Percentiles rank a stretch among this genome's conserved stretches.
Evolutionary conservation across 1,140 invertebrate genomes (phyloP).

Genomic region (Caligus rogercresseyi): DNA sequence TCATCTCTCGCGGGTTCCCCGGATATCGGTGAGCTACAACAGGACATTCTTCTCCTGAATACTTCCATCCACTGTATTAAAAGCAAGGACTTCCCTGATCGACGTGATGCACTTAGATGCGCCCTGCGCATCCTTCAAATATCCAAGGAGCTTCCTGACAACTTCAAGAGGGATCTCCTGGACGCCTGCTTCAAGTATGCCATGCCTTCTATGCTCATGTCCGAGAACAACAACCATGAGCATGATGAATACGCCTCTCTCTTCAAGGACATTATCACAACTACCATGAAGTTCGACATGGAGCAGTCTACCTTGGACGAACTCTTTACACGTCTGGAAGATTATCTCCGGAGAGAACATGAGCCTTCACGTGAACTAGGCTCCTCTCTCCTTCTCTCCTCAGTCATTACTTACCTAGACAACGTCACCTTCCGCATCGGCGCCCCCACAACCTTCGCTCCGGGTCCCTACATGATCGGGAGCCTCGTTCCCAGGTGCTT

Average conservation of each 20-base stretch:
- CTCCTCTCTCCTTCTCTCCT: background rate
- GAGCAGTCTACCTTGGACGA: conserved; percentile 18
- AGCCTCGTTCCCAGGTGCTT: conserved; percentile 15
- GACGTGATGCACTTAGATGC: background rate
- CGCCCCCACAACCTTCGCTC: conserved; percentile 7
- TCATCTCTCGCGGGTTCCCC: background rate
- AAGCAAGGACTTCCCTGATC: background rate
- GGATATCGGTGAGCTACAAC: background rate
- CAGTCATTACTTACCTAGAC: conserved; percentile 2
- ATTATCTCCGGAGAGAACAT: conserved; percentile 2
- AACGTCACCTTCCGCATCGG: conserved; percentile 3
- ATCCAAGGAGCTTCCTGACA: background rate
- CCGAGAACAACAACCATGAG: background rate
- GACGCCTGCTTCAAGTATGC: background rate
- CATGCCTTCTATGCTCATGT: background rate
- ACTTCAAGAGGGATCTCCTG: background rate
- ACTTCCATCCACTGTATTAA: background rate
- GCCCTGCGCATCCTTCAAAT: background rate
- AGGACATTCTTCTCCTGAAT: background rate
- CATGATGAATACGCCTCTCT: background rate
- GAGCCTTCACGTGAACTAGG: background rate
- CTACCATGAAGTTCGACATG: conserved; percentile 8
- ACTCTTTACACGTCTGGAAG: conserved; percentile 17
- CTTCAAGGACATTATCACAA: background rate
- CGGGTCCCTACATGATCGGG: conserved; percentile 18